A percentile compares a stretch with the other conserved stretches of the same genome.
Conservation (phyloP, 2,888 invertebrate genomes). For the Crioceris asparagi region DNA sequence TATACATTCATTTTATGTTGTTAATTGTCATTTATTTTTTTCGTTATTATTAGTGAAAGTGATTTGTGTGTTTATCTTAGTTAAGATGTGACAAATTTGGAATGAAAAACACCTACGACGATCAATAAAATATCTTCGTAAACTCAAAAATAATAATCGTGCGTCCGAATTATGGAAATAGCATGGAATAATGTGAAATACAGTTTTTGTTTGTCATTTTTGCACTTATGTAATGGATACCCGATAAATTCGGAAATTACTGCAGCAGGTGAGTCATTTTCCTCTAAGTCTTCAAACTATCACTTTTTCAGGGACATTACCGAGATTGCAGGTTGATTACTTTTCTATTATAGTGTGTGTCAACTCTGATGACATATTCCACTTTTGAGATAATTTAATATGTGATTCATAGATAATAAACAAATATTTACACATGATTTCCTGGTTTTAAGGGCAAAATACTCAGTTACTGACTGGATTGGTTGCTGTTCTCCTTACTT, state of each 20-base stretch:
- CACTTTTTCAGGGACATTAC: conserved; percentile 4
- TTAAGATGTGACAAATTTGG: conserved; percentile 16
- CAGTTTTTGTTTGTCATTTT: conserved; percentile 30
- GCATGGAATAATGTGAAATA: conserved; percentile 32
- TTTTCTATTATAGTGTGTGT: too few species aligned
- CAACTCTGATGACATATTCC: too few species aligned
- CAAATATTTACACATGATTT: neutral
- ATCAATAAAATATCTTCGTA: conserved; percentile 13
- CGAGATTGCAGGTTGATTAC: neutral
- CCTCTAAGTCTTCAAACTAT: conserved; percentile 4
- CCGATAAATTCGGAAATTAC: conserved; percentile 35
- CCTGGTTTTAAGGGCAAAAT: conserved; percentile 18
- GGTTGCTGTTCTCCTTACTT: conserved; percentile 34
- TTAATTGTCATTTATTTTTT: too few species aligned
- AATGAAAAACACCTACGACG: conserved; percentile 10
- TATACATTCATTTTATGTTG: too few species aligned
- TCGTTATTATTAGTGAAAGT: conserved; percentile 8
- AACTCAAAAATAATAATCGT: conserved; percentile 5
- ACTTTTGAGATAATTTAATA: neutral
- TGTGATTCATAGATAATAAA: neutral
- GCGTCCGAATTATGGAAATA: conserved; percentile 26
- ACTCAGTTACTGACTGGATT: conserved; percentile 34
- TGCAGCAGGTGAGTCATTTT: conserved; percentile 36
- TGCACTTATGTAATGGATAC: conserved; percentile 37
- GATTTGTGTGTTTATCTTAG: conserved; percentile 8